Evolutionary conservation across 2,797 vertebrate species (phyloP).

Genomic region (Chelon auratus): DNA sequence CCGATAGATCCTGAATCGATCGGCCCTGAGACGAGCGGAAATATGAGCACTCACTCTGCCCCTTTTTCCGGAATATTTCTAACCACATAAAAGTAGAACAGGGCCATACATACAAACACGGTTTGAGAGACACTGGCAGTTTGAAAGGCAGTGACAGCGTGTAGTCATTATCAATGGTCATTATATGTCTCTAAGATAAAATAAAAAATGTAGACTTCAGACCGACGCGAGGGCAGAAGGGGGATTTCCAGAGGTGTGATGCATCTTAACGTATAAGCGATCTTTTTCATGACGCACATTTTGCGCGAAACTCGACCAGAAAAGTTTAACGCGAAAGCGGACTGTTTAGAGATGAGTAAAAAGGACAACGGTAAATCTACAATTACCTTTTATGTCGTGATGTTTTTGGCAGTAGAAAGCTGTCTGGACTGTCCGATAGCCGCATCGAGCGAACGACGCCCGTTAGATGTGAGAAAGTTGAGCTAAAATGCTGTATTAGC

Average conservation of each 20-base stretch:
- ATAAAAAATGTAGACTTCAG: no score
- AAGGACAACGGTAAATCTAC: conserved; percentile 81
- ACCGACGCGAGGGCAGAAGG: accelerated
- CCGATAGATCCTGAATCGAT: background rate
- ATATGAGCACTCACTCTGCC: conserved; percentile 16
- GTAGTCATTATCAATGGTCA: background rate
- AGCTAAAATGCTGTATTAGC: conserved; percentile 20
- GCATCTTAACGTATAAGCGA: background rate
- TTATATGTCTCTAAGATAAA: background rate
- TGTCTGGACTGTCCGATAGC: accelerated
- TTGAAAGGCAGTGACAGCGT: background rate
- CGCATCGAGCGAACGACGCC: background rate
- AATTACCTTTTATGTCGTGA: accelerated
- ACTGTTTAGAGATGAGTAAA: conserved; percentile 81
- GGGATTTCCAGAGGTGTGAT: background rate
- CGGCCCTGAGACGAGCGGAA: background rate
- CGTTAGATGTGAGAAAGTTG: background rate
- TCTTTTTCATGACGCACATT: conserved; percentile 62
- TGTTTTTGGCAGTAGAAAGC: accelerated
- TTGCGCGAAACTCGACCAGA: conserved; percentile 66
- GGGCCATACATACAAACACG: no score
- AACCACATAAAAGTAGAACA: background rate
- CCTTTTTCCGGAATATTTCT: background rate
- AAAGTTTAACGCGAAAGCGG: background rate
- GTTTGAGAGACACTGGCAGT: no score